These are phyloP conservation scores for Rallus crepitans DNA, from an alignment of 2,797 vertebrate genomes.

Conservation along the genomic window DNA sequence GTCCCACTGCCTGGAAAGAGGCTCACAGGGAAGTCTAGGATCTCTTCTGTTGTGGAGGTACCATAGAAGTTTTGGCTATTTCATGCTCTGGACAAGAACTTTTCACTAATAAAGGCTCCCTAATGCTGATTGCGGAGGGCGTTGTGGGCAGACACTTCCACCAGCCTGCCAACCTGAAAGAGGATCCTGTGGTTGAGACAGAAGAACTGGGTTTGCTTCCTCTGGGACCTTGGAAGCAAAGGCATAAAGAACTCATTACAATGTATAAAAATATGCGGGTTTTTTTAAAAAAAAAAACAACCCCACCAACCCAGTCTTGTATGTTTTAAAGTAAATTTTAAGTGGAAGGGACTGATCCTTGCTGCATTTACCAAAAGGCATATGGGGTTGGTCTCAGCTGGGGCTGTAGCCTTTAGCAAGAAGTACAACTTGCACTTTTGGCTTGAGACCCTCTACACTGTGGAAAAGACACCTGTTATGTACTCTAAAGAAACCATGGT, in stretches of 20 bases:
- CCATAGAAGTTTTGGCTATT: fast-evolving
- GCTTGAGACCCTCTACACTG: neutral
- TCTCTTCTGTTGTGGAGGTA: neutral
- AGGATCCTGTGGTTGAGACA: neutral
- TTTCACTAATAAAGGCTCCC: neutral
- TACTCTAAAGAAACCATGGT: neutral
- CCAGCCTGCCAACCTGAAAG: neutral
- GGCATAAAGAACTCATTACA: no score
- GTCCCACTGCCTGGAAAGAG: neutral
- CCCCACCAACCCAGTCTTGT: neutral
- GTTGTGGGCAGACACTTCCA: neutral
- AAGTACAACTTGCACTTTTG: neutral
- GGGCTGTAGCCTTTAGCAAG: fast-evolving
- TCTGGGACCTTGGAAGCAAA: neutral
- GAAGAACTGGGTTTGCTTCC: neutral
- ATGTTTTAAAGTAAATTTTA: neutral
- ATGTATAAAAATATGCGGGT: no score
- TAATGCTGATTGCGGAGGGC: neutral
- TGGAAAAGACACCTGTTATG: neutral
- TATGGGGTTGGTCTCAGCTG: neutral
- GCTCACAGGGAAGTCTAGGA: neutral
- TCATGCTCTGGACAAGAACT: neutral
- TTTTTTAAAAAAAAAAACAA: no score
- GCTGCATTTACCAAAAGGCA: neutral
- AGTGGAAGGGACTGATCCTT: neutral